Evolutionary conservation across 2,113 vertebrate species (phyloP).

Genomic region (Takifugu bimaculatus): DNA sequence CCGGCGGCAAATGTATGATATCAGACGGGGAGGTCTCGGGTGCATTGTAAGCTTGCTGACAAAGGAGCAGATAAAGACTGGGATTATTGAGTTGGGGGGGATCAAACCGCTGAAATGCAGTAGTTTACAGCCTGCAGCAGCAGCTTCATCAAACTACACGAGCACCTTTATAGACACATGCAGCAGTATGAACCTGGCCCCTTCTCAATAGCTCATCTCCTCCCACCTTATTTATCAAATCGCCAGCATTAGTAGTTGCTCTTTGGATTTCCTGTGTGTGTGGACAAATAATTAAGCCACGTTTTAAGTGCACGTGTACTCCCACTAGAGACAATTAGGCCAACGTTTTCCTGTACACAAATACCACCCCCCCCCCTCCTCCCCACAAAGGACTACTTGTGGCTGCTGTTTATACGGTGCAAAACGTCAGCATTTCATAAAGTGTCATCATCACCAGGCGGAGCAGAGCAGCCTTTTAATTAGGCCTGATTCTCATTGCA

Average conservation of each 20-base stretch:
- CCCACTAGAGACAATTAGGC: neutral
- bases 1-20: slow-evolving; percentile 5
- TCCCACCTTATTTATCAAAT: neutral
- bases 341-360: neutral
- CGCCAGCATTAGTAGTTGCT: neutral
- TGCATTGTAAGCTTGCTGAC: slow-evolving; percentile 33
- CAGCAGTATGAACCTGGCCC: no score
- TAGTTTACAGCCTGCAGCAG: slow-evolving; percentile 25
- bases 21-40: slow-evolving; percentile 7
- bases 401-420: neutral
- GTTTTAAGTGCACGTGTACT: slow-evolving; percentile 3
- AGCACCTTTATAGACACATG: no score
- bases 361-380: neutral
- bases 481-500: no score
- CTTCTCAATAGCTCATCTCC: neutral
- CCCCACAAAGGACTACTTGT: slow-evolving; percentile 8
- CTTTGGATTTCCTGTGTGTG: neutral
- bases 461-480: neutral
- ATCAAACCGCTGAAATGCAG: slow-evolving; percentile 39
- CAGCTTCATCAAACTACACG: slow-evolving; percentile 9
- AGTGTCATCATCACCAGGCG: slow-evolving; percentile 53
- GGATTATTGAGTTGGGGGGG: slow-evolving; percentile 53
- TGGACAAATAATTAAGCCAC: neutral
- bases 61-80: slow-evolving; percentile 30
- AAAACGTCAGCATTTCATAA: slow-evolving; percentile 19